Base-by-base conservation (phyloP, 2,797 vertebrate species). In the Carcharodon carcharias region DNA sequence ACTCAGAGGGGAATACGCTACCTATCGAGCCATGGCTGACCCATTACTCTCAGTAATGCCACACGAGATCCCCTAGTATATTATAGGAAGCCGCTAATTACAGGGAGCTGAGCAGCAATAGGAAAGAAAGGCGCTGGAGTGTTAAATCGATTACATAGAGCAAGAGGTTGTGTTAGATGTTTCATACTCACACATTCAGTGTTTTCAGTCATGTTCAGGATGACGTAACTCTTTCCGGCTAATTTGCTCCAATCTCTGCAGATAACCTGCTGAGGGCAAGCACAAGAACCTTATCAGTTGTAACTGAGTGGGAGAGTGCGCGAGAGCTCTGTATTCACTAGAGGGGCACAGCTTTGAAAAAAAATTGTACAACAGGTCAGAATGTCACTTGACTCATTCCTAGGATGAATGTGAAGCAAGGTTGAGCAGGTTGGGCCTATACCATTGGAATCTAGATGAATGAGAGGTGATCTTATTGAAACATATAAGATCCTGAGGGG, bases 191-290 rank as follows among this genome's bases (percentile, higher is more conserved):
- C 99, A 97, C 99, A 99, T 97, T 99, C 99, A 65, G 98, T 96
- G 97, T 99, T 99, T 96, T 99, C 98, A 0, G 98, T 98, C 98
- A 99, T 98, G 97, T 99, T 99, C 96, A 99, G 98, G 97, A 99
- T 97, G 96, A 99, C 97, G 35, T 99, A 99, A 96, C 98, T 99
- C 45, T 98, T 98, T 91, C 98, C 98, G 0, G 98, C 97, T 96
- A 99, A 98, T 96, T 99, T 98, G 61, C 98, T 99, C 99, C 99
- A 99, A 97, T 99, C 98, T n/a, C 98, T 98, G 97, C 99, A 99
- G 97, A 98, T 98, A n/a, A 99, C 99, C 99, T 99, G 97, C 3
- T 96, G 28, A 88, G 40, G 89, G 9, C 2, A 92, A n/a, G 28
- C 40, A 28, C 11, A 95, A 69, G 65, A 54, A 67, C 6, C 14